Base-by-base conservation (phyloP, 2,113 vertebrate species). In the Nothobranchius furzeri region DNA sequence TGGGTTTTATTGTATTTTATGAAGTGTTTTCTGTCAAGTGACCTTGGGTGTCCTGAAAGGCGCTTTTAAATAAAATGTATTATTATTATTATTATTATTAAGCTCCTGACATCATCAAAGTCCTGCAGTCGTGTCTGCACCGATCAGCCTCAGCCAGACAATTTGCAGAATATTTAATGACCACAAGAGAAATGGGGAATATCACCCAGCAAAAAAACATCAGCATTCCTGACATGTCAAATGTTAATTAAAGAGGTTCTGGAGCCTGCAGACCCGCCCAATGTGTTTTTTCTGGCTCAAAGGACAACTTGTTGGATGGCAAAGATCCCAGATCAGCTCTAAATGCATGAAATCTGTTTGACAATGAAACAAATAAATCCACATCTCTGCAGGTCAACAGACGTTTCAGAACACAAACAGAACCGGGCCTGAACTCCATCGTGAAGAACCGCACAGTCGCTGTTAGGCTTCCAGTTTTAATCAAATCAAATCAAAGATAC, bases 211-310 rank as follows among this genome's bases (percentile, higher is more conserved):
- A 45, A n/a, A 72, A 64, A 58, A 53, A 64, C 61, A n/a, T 63
- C 46, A 72, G 25, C 54, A 59, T 59, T 58, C 70, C 49, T 68
- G n/a, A 10, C 50, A 17, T 46, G 56, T 65, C 65, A 47, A 14
- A 35, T 60, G 60, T 65, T 65, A 74, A 79, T 79, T 60, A 74
- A 60, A 25, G 53, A 64, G 47, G 37, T 9, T 71, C 30, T 60
- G 17, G 47, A 70, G 37, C 66, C 66, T 37, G 50, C 57, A 48
- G n/a, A 67, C 9, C 8, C 66, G 47, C 64, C 65, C 58, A 56
- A n/a, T 3, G 12, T 2, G 50, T 42, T 40, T 51, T 20, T 70
- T 70, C 58, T 61, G 45, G 52, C 46, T 57, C 3, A 0, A n/a
- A 12, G 52, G 17, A 46, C n/a, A 37, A 43, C 50, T 73, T 60